Conservation (phyloP, 2,797 vertebrate genomes). For the Tokudaia muenninki region DNA sequence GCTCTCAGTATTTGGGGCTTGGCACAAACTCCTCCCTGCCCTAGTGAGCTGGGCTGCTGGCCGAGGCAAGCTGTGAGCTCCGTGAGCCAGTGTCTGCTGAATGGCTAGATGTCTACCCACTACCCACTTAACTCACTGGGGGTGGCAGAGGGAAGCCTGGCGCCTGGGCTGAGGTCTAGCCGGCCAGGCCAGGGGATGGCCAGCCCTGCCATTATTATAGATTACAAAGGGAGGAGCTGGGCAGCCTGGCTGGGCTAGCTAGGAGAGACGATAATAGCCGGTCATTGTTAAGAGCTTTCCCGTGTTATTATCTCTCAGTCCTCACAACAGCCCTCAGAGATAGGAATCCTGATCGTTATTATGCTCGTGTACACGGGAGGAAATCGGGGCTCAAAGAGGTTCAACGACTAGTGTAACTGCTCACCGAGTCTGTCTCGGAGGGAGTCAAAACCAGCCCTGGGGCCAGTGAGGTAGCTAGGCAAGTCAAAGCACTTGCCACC, state of each 20-base stretch:
- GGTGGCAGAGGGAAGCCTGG: neutral
- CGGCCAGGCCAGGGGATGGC: neutral
- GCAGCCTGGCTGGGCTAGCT: constrained; percentile 4
- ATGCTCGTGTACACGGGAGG: constrained; percentile 43
- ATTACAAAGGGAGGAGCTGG: constrained; percentile 38
- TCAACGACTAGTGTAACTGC: constrained; percentile 25
- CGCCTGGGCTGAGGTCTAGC: constrained; percentile 44
- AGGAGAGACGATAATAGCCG: constrained; percentile 44
- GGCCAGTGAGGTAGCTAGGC: neutral
- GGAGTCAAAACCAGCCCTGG: neutral
- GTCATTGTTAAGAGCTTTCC: constrained; percentile 38
- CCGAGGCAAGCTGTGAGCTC: neutral
- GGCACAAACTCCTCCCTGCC: constrained; percentile 36
- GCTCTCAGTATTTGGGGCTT: constrained; percentile 8
- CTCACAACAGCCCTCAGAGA: constrained; percentile 35
- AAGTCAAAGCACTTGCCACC: neutral
- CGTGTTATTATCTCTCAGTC: constrained; percentile 67
- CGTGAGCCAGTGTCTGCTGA: constrained; percentile 27
- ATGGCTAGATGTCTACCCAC: neutral
- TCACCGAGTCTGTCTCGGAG: neutral
- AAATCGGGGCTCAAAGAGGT: constrained; percentile 36
- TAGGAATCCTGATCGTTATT: constrained; percentile 43
- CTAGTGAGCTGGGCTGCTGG: neutral
- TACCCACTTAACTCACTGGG: neutral
- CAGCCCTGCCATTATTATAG: constrained; percentile 68